Percentiles rank a stretch among this genome's conserved stretches.
phyloP scores from a whole-genome alignment of 1,140 invertebrate species.

The Ectropis grisescens region DNA sequence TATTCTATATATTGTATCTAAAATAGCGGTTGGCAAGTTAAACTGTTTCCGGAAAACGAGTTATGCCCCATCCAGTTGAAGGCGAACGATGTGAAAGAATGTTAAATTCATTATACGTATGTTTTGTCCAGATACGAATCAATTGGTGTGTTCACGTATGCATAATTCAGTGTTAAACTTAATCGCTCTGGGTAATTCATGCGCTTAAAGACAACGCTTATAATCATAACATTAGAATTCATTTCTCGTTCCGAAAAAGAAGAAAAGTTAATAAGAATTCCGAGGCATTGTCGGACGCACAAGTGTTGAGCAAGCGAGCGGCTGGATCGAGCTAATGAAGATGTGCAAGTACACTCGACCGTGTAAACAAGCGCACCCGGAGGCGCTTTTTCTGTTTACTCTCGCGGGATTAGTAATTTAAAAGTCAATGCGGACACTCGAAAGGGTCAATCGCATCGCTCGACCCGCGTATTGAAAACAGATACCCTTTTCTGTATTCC shows the following conservation, averaged over 20 bases:
- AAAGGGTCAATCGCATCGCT: conserved; percentile 63
- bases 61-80: conserved; percentile 24
- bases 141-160: conserved; percentile 28
- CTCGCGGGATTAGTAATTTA: conserved; percentile 68
- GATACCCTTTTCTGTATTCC: conserved; percentile 68
- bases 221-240: conserved; percentile 8
- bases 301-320: conserved; percentile 49
- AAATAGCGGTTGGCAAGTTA: conserved; percentile 40
- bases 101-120: conserved; percentile 40
- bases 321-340: conserved; percentile 49
- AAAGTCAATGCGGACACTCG: conserved; percentile 69
- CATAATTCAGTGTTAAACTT: conserved; percentile 21
- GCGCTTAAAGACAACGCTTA: no score
- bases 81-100: conserved; percentile 33
- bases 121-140: conserved; percentile 39
- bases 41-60: conserved; percentile 53
- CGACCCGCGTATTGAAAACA: conserved; percentile 59
- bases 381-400: conserved; percentile 55
- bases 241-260: conserved; percentile 13
- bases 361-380: conserved; percentile 48
- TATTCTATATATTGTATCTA: conserved; percentile 24
- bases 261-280: conserved; percentile 8
- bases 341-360: conserved; percentile 59
- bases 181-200: no score
- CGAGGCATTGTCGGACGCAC: conserved; percentile 9